Evolutionary conservation across 2,888 invertebrate genomes (phyloP), one percentile per base, ranked within the genome.

Genomic region (Ctenicera cuprea): DNA sequence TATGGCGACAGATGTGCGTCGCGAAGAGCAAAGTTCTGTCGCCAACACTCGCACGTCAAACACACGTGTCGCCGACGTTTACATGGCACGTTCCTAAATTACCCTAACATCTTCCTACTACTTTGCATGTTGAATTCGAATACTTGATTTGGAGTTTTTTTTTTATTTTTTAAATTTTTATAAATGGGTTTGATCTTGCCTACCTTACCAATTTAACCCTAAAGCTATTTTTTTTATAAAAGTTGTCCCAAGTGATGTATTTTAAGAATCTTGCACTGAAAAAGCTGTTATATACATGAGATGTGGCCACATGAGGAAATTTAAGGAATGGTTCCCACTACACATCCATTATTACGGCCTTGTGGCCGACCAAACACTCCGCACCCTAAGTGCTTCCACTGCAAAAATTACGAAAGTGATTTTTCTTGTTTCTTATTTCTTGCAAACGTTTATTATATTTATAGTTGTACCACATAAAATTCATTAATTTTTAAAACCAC

Each of bases 161-260:
- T 70, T 63, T 54, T 61, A 63, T 30, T 48, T 61, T 68, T 68
- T 33, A 54, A 61, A 68, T 61, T 68, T 68, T 68, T 68, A 59
- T 68, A 68, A 68, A 68, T 68, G 45, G 1, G 1, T 8, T 33
- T 9, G 8, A 33, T 9, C 7, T 33, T 33, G 9, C 9, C 1
- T 9, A 33, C 1, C 9, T 9, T 1, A 9, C 9, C 33, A 9
- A 33, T 33, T 8, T 8, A 33, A 33, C 33, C 33, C 9, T 5
- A 2, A 26, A 26, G 5, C 3, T 26, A 26, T 26, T 2, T 26
- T 26, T 5, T 5, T 26, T 26, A 26, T 26, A 26, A 26, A n/a
- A n/a, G n/a, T n/a, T n/a, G n/a, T n/a, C n/a, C n/a, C n/a, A n/a
- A n/a, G 26, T 26, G 3, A 3, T 26, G 26, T 26, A 26, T 5